phyloP scores from a whole-genome alignment of 2,113 vertebrate species.

The Vulpes lagopus region DNA sequence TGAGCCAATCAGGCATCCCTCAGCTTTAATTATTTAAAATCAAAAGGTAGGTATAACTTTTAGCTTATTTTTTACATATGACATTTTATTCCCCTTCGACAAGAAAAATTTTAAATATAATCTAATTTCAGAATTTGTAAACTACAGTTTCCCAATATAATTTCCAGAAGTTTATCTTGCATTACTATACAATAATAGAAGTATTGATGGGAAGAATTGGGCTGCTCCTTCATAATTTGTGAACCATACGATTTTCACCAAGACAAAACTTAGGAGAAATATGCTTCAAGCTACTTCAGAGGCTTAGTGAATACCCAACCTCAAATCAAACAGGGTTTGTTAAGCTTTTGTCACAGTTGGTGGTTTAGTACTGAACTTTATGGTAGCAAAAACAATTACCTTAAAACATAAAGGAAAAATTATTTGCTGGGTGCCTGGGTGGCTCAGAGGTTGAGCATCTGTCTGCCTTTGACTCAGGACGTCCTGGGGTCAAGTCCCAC shows the following conservation, averaged over 20 bases:
- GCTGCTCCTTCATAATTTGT: neutral
- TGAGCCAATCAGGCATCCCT: neutral
- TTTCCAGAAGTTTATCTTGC: neutral
- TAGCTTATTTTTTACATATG: neutral
- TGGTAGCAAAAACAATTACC: neutral
- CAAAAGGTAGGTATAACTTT: neutral
- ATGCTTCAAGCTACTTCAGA: conserved; percentile 2
- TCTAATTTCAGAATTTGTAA: conserved; percentile 29
- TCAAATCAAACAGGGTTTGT: conserved; percentile 1
- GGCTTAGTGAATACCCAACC: neutral
- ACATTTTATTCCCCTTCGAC: neutral
- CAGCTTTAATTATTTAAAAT: neutral
- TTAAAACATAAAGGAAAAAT: conserved; percentile 39
- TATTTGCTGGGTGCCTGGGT: neutral
- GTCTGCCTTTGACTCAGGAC: too few species aligned
- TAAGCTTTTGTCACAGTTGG: neutral
- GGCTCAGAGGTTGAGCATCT: too few species aligned
- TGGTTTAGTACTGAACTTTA: neutral
- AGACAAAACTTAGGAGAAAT: neutral
- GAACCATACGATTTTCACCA: conserved; percentile 22
- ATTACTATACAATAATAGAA: neutral
- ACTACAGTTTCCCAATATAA: neutral
- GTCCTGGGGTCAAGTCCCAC: too few species aligned
- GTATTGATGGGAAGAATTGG: neutral
- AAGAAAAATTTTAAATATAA: conserved; percentile 10